Evolutionary conservation across 2,113 vertebrate species (phyloP).

Genomic region (Girardinichthys multiradiatus): DNA sequence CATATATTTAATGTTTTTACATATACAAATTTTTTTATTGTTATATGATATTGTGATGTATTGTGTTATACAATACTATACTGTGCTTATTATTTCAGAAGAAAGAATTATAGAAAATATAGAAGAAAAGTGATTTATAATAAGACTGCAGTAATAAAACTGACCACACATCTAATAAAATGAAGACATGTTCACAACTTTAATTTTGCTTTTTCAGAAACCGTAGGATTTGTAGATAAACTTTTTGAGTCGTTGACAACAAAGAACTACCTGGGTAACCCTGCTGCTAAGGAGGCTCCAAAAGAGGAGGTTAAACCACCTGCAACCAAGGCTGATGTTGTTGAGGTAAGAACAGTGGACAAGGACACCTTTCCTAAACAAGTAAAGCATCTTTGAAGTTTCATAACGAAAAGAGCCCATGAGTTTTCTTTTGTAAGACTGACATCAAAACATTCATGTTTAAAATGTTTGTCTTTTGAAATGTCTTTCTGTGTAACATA

Average conservation of each 20-base stretch:
- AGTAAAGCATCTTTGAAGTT: background rate
- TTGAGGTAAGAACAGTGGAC: slow-evolving; percentile 78
- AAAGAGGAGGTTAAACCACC: slow-evolving; percentile 87
- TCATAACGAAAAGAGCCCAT: background rate
- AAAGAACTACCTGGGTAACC: slow-evolving; percentile 88
- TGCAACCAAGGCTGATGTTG: slow-evolving; percentile 85
- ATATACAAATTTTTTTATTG: background rate
- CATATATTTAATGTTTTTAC: no score
- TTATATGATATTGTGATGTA: background rate
- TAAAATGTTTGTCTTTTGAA: background rate
- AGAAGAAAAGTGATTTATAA: background rate
- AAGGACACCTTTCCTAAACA: background rate
- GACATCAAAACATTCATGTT: slow-evolving; percentile 1
- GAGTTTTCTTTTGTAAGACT: background rate
- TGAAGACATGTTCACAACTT: background rate
- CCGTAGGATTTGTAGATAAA: slow-evolving; percentile 97
- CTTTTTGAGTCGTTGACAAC: slow-evolving; percentile 96
- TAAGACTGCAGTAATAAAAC: background rate
- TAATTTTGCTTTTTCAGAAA: slow-evolving; percentile 82
- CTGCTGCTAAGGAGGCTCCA: slow-evolving; percentile 83
- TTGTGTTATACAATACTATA: background rate
- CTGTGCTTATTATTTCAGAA: background rate
- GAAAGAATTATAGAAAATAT: background rate
- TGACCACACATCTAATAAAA: background rate
- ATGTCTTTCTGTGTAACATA: background rate